A percentile compares a stretch with the other conserved stretches of the same genome.
Evolutionary conservation across 2,888 invertebrate genomes (phyloP).

Genomic region (Nomada ferruginata): DNA sequence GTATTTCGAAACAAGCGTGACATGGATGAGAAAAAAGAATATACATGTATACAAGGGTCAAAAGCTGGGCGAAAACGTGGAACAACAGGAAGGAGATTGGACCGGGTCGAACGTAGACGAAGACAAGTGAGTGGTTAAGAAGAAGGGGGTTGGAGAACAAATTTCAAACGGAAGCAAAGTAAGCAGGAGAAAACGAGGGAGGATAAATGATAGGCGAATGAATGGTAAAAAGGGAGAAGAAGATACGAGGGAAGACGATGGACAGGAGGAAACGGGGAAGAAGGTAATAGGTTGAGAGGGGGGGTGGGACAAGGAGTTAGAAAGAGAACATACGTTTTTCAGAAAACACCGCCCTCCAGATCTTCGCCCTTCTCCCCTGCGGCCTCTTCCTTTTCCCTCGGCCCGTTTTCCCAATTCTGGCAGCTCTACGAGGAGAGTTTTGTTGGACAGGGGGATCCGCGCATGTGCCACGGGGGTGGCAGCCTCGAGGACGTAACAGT

Average conservation of each 20-base stretch:
- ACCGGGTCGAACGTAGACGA: not conserved
- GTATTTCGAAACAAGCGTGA: conserved; percentile 27
- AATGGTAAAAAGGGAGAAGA: not conserved
- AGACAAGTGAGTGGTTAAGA: not conserved
- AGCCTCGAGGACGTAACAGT: conserved; percentile 55
- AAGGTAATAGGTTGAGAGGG: not conserved
- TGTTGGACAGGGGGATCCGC: conserved; percentile 41
- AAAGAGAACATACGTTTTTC: conserved; percentile 32
- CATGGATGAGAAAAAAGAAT: not conserved
- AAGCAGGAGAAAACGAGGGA: not conserved
- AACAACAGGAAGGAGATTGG: not conserved
- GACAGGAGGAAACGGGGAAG: not conserved
- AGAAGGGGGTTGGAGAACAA: not conserved
- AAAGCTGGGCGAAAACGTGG: not conserved
- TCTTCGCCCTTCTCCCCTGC: not conserved
- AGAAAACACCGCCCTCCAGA: conserved; percentile 39
- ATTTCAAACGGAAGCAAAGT: not conserved
- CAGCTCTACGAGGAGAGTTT: conserved; percentile 51
- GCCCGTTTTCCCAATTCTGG: conserved; percentile 57
- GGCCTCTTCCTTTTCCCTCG: conserved; percentile 45
- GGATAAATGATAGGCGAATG: not conserved
- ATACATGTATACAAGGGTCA: not conserved
- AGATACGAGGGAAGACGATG: not conserved
- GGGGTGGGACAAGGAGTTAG: not conserved
- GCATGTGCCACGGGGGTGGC: conserved; percentile 54